Conservation (phyloP, 2,113 vertebrate genomes). For the Synodontis membranacea region DNA sequence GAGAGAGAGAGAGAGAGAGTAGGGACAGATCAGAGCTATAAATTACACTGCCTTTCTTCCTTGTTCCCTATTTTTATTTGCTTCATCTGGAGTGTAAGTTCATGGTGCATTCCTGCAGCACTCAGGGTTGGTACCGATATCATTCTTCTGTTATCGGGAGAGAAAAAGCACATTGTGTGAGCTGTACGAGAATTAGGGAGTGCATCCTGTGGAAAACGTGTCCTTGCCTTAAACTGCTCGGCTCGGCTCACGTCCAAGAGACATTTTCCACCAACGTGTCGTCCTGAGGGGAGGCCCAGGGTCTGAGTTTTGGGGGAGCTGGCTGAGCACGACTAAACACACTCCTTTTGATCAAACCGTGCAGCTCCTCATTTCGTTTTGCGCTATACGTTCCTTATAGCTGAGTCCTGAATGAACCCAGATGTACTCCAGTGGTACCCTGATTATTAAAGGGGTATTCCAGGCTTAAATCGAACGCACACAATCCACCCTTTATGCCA, state of each 20-base stretch:
- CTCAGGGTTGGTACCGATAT: background rate
- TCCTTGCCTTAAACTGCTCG: slow-evolving; percentile 11
- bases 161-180: slow-evolving; percentile 33
- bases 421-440: background rate
- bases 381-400: slow-evolving; percentile 3
- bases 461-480: background rate
- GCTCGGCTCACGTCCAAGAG: slow-evolving; percentile 21
- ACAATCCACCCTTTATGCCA: background rate
- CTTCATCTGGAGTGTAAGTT: background rate
- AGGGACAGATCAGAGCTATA: background rate
- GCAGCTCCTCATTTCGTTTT: background rate
- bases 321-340: background rate
- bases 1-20: no score
- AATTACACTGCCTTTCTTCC: background rate
- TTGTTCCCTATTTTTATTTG: background rate
- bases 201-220: slow-evolving; percentile 46
- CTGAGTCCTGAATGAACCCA: slow-evolving; percentile 17
- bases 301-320: slow-evolving; percentile 15
- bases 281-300: background rate
- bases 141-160: background rate
- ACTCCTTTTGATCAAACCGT: background rate
- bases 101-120: background rate
- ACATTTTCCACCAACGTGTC: background rate
- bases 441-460: background rate
- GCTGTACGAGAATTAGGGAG: background rate